phyloP scores from a whole-genome alignment of 1,140 invertebrate species.

The Micrasema longulum region DNA sequence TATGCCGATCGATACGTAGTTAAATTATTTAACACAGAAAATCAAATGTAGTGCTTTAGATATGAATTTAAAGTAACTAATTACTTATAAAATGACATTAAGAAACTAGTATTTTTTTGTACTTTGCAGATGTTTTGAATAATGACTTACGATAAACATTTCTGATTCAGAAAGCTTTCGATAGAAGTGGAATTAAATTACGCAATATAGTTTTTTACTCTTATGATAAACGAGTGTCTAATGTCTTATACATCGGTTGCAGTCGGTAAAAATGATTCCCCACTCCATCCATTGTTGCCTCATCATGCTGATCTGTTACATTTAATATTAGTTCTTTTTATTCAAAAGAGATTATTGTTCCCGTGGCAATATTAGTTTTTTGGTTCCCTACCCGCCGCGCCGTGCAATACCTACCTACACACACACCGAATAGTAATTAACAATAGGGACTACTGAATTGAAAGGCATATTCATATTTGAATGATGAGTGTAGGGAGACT shows the following conservation, averaged over 20 bases:
- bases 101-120: too few relatives aligned
- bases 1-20: too few relatives aligned
- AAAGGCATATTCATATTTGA: constrained; percentile 27
- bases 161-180: neutral
- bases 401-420: constrained; percentile 32
- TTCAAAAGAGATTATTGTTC: constrained; percentile 56
- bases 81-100: too few relatives aligned
- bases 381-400: constrained; percentile 40
- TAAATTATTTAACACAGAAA: too few relatives aligned
- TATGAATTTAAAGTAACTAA: too few relatives aligned
- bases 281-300: constrained; percentile 49
- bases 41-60: too few relatives aligned
- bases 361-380: constrained; percentile 55
- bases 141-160: too few relatives aligned
- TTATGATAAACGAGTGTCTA: neutral
- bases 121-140: too few relatives aligned
- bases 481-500: neutral
- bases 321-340: constrained; percentile 56
- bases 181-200: too few relatives aligned
- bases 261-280: constrained; percentile 26
- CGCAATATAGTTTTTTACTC: neutral
- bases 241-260: constrained; percentile 5
- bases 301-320: constrained; percentile 55
- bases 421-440: constrained; percentile 31
- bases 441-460: constrained; percentile 35